phyloP scores from a whole-genome alignment of 2,113 vertebrate genomes.

The Gallinago undulata region DNA sequence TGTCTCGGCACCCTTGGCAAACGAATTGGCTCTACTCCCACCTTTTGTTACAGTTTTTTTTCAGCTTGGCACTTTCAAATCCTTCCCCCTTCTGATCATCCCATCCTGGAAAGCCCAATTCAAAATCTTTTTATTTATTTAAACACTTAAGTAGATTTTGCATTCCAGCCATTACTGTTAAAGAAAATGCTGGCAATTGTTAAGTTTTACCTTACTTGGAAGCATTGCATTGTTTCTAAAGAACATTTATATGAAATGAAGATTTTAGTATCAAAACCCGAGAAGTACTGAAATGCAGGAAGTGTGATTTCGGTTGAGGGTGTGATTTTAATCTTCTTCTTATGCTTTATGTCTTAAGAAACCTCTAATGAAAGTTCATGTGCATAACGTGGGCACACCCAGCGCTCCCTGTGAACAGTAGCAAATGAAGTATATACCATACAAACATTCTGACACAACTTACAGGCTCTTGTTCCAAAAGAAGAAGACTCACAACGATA shows the following conservation, averaged over 20 bases:
- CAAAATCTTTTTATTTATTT: not conserved
- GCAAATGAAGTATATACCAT: not conserved
- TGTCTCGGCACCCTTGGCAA: not conserved
- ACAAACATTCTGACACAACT: slow-evolving; percentile 55
- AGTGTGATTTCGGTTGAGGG: not conserved
- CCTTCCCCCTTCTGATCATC: not conserved
- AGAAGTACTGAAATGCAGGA: not conserved
- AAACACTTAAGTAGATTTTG: not conserved
- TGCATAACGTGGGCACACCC: rapidly evolving
- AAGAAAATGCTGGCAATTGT: not conserved
- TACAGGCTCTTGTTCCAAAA: slow-evolving; percentile 96
- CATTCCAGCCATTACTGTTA: not conserved
- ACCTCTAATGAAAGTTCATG: not conserved
- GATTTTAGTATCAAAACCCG: not conserved
- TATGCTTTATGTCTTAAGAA: not conserved
- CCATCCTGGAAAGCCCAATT: not conserved
- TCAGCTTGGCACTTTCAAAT: not conserved
- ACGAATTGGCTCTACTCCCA: not conserved
- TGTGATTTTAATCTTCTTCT: not conserved
- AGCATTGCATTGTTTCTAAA: not conserved
- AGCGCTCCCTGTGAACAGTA: not conserved
- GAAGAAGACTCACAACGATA: slow-evolving; percentile 92
- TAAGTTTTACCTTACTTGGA: not conserved
- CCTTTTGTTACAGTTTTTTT: not conserved
- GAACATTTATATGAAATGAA: not conserved